Base-by-base conservation (phyloP, 2,113 vertebrate genomes). In the Vanacampus margaritifer region DNA sequence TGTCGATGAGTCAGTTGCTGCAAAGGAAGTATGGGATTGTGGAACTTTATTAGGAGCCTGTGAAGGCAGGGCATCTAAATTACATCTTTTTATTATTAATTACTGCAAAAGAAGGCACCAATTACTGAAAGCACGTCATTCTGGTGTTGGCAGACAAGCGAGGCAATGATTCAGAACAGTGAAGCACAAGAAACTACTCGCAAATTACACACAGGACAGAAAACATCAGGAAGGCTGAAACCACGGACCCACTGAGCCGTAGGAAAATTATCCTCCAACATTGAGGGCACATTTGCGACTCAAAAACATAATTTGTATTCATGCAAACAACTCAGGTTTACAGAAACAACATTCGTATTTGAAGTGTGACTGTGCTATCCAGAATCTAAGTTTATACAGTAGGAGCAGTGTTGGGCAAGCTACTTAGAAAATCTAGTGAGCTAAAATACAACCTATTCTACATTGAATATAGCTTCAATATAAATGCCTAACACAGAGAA, bases 1-100 rank as follows among this genome's bases (percentile, higher is more conserved):
- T 60, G 68, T 3, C 16, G 36, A 45, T 91, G 89, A 91, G 77
- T 90, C 88, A 89, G 36, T 65, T 66, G 58, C 86, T 71, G 10
- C 19, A 26, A 45, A 62, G 77, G 86, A 76, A 69, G 72, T 41
- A 74, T 74, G 67, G 80, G 75, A 79, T 79, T 68, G 86, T 75
- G 41, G 77, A 80, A 79, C 82, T 75, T 75, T 86, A 89, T 91
- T 81, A 87, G 74, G 77, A 73, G 74, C 71, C 73, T 64, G 73
- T 83, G 84, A 89, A 85, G 53, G 66, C n/a, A 28, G 78, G 78
- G 75, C 73, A 87, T 75, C 74, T 71, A 86, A 91, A 88, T 90
- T 81, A 88, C 83, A 86, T 78, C 83, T 86, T 45, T 81, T 82
- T 79, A 83, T 86, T 87, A 86, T 87, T 82, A 88, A 90, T 86